phyloP scores from a whole-genome alignment of 1,140 invertebrate genomes.

The Drosophila sechellia region DNA sequence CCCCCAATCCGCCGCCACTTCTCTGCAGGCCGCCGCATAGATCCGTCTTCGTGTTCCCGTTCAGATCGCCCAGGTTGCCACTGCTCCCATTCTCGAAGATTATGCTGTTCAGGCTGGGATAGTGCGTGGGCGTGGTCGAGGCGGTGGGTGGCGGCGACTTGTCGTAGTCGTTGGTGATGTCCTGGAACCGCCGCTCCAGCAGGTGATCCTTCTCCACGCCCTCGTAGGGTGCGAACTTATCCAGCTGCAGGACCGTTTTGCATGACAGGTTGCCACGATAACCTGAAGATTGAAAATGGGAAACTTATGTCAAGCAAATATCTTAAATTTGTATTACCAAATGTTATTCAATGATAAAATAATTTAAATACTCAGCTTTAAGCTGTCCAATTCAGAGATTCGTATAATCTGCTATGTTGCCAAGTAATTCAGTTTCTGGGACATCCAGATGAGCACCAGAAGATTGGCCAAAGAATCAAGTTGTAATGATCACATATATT shows the following conservation, averaged over 20 bases:
- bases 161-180: conserved; percentile 80
- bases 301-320: not conserved
- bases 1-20: conserved; percentile 13
- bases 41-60: conserved; percentile 77
- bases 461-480: not conserved
- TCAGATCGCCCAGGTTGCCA: conserved; percentile 63
- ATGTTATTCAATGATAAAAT: not conserved
- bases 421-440: not conserved
- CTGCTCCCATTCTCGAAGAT: conserved; percentile 70
- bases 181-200: conserved; percentile 79
- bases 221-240: conserved; percentile 76
- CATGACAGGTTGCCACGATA: conserved; percentile 83
- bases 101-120: conserved; percentile 77
- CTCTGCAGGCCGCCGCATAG: conserved; percentile 51
- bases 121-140: conserved; percentile 70
- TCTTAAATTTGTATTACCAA: not conserved
- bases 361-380: too few species aligned
- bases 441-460: not conserved
- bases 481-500: not conserved
- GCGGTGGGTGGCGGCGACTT: conserved; percentile 79
- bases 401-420: too few species aligned
- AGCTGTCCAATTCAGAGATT: too few species aligned
- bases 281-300: conserved; percentile 33
- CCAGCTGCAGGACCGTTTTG: conserved; percentile 79
- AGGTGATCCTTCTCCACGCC: conserved; percentile 71